Evolutionary conservation across 2,888 invertebrate genomes (phyloP).

Genomic region (Lingula anatina): DNA sequence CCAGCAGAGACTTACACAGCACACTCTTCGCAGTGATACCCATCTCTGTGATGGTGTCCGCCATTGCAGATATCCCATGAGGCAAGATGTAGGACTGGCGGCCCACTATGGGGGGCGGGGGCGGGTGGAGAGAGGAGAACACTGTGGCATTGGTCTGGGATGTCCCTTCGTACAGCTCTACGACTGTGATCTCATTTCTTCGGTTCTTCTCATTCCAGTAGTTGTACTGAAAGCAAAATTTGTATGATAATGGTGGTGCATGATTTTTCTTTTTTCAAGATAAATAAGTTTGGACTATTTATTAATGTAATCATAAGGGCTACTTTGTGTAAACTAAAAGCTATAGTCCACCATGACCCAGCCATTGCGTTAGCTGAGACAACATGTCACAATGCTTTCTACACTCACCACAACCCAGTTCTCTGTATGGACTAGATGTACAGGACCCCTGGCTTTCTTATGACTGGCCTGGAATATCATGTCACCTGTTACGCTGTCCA

Average conservation of each 20-base stretch:
- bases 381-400: slow-evolving; percentile 76
- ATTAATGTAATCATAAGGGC: too few relatives aligned
- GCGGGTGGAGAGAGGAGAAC: slow-evolving; percentile 79
- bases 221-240: slow-evolving; percentile 61
- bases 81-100: slow-evolving; percentile 86
- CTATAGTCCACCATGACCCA: slow-evolving; percentile 78
- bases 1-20: slow-evolving; percentile 59
- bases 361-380: slow-evolving; percentile 90
- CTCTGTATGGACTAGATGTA: slow-evolving; percentile 89
- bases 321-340: too few relatives aligned
- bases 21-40: slow-evolving; percentile 85
- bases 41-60: slow-evolving; percentile 85
- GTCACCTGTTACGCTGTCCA: slow-evolving; percentile 88
- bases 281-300: neutral
- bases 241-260: neutral
- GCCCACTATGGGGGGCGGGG: slow-evolving; percentile 63
- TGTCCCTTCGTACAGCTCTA: slow-evolving; percentile 94
- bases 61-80: slow-evolving; percentile 70
- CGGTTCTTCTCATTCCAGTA: slow-evolving; percentile 91
- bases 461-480: slow-evolving; percentile 80
- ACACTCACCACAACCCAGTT: slow-evolving; percentile 79
- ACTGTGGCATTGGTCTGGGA: slow-evolving; percentile 72
- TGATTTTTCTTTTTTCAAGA: neutral
- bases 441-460: slow-evolving; percentile 75
- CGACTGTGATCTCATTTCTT: slow-evolving; percentile 83